These are phyloP conservation scores for Hemichromis elongatus DNA, from an alignment of 2,113 vertebrate species.

Conservation along the genomic window DNA sequence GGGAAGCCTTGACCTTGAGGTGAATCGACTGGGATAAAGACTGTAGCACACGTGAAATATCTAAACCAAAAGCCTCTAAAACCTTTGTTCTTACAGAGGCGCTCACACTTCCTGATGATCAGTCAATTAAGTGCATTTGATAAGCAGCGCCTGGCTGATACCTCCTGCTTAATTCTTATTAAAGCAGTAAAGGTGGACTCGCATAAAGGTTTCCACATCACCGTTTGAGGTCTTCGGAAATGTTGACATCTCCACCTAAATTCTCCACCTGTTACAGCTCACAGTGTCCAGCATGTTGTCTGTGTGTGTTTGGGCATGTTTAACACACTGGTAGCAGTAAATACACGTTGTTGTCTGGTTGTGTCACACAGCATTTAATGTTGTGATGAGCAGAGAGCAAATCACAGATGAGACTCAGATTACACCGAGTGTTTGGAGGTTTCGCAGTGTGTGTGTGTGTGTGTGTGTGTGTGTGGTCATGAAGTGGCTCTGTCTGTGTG, in stretches of 20 bases:
- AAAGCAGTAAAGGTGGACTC: accelerated
- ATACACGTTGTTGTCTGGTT: not conserved
- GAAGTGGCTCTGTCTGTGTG: constrained; percentile 63
- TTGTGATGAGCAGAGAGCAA: constrained; percentile 41
- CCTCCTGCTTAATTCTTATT: not conserved
- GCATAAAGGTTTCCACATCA: accelerated
- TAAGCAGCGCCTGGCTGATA: not conserved
- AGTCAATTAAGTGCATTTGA: not conserved
- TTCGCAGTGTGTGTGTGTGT: not conserved
- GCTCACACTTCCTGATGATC: not conserved
- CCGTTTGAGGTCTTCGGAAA: not conserved
- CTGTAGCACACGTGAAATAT: not conserved
- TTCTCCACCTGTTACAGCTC: not conserved
- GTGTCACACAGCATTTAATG: constrained; percentile 14
- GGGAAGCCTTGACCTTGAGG: not conserved
- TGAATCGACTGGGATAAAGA: not conserved
- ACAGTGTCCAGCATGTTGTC: not conserved
- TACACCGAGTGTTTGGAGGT: constrained; percentile 27
- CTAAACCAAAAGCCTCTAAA: not conserved
- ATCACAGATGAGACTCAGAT: constrained; percentile 43
- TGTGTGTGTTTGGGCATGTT: not conserved
- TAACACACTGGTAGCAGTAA: constrained; percentile 8
- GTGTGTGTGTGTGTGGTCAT: not conserved
- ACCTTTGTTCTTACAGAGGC: too few relatives aligned
- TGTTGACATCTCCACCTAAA: not conserved